phyloP scores from a whole-genome alignment of 2,797 vertebrate species.

The Acanthurus lineatus region DNA sequence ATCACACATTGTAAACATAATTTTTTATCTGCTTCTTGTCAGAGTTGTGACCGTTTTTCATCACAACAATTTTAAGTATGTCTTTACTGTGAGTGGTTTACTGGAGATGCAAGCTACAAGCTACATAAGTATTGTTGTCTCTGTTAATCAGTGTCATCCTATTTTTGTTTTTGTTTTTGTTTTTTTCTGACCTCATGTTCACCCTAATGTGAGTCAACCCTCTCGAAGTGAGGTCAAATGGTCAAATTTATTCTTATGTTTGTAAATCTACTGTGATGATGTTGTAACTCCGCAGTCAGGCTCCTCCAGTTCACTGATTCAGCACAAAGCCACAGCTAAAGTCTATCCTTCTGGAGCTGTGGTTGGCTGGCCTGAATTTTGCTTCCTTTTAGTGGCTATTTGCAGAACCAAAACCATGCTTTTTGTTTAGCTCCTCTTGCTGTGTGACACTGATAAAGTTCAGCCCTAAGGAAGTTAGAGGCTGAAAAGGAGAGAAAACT shows the following conservation, averaged over 20 bases:
- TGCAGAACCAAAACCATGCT: constrained; percentile 21
- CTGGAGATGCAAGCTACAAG: no score
- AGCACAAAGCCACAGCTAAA: constrained; percentile 49
- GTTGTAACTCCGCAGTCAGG: constrained; percentile 49
- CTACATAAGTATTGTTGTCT: no score
- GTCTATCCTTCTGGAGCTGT: constrained; percentile 35
- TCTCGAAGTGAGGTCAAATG: not conserved
- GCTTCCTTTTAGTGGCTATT: constrained; percentile 37
- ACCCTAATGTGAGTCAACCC: constrained; percentile 20
- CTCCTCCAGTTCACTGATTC: constrained; percentile 54
- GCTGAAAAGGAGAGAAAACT: not conserved
- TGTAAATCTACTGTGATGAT: constrained; percentile 54
- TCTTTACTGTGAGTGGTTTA: no score
- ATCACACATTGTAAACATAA: no score
- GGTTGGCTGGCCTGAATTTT: constrained; percentile 11
- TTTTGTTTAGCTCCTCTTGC: constrained; percentile 36
- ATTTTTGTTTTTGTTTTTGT: not conserved
- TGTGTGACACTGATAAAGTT: constrained; percentile 44
- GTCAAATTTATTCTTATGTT: constrained; percentile 28
- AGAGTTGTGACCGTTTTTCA: no score
- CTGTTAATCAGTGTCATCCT: not conserved
- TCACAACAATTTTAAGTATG: no score
- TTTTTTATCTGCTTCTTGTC: no score
- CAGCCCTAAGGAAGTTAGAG: constrained; percentile 8
- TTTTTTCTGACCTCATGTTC: not conserved